A percentile compares a stretch with the other conserved stretches of the same genome.
phyloP scores from a whole-genome alignment of 2,888 invertebrate genomes.

The Cryptus armator region DNA sequence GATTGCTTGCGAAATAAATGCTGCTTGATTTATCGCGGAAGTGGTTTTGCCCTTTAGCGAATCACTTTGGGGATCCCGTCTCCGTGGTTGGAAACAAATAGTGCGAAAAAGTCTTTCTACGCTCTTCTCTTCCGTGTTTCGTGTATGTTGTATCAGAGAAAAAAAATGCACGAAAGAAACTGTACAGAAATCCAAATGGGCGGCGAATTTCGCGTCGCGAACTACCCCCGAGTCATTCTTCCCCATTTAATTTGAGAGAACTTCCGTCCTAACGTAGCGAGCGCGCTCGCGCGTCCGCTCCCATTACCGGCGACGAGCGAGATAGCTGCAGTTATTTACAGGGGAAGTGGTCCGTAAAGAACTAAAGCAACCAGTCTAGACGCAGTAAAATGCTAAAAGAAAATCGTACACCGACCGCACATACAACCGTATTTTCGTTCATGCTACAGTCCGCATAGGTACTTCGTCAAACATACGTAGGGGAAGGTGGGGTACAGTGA shows the following conservation, averaged over 20 bases:
- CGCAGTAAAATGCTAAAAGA: constrained; percentile 71
- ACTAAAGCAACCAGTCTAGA: constrained; percentile 71
- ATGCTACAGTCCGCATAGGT: constrained; percentile 49
- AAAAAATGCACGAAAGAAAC: background rate
- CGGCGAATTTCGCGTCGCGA: constrained; percentile 48
- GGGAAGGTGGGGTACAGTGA: no score
- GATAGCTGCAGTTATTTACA: constrained; percentile 71
- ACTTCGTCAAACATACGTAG: background rate
- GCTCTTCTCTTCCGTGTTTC: no score
- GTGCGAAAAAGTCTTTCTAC: constrained; percentile 36
- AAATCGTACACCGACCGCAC: constrained; percentile 52
- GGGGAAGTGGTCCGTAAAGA: constrained; percentile 73
- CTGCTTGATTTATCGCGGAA: constrained; percentile 44
- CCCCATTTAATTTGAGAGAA: constrained; percentile 66
- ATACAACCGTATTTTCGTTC: constrained; percentile 62
- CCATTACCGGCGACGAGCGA: constrained; percentile 64
- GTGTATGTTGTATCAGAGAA: background rate
- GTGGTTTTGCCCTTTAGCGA: constrained; percentile 32
- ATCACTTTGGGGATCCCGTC: constrained; percentile 24
- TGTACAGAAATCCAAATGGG: constrained; percentile 36
- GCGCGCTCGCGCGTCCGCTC: constrained; percentile 29
- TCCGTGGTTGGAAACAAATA: constrained; percentile 25
- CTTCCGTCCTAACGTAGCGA: constrained; percentile 49
- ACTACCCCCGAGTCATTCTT: constrained; percentile 56
- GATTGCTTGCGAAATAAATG: constrained; percentile 51